A percentile compares a stretch with the other conserved stretches of the same genome.
Evolutionary conservation across 1,140 invertebrate species (phyloP).

Genomic region (Drosophila repletoides): DNA sequence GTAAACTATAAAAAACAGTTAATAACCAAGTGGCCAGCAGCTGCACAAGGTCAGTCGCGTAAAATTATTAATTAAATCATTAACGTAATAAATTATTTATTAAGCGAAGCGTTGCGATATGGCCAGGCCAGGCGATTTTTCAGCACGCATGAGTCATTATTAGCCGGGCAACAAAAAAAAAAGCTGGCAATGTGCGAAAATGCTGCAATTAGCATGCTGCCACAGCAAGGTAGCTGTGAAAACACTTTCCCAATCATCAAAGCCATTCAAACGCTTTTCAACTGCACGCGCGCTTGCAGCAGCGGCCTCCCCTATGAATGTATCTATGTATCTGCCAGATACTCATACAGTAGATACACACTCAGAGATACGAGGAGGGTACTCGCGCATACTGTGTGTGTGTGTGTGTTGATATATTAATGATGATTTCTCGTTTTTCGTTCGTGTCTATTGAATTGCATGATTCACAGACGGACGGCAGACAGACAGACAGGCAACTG

Average conservation of each 20-base stretch:
- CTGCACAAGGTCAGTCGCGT: conserved; percentile 40
- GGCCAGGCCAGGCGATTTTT: conserved; percentile 9
- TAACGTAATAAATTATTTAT: conserved; percentile 66
- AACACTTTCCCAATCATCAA: conserved; percentile 80
- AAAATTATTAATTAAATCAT: conserved; percentile 76
- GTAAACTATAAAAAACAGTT: conserved; percentile 61
- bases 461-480: no score
- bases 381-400: no score
- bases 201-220: conserved; percentile 21
- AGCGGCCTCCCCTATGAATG: neutral
- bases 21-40: conserved; percentile 37
- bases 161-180: conserved; percentile 8
- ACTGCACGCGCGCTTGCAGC: conserved; percentile 50
- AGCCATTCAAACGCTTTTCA: conserved; percentile 74
- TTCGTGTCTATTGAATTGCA: conserved; percentile 79
- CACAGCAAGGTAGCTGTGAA: conserved; percentile 49
- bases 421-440: conserved; percentile 76
- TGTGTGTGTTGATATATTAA: conserved; percentile 79
- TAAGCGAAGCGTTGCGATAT: conserved; percentile 29
- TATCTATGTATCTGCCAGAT: conserved; percentile 56
- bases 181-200: conserved; percentile 45
- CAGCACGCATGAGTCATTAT: conserved; percentile 56
- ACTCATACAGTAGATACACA: no score
- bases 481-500: conserved; percentile 45
- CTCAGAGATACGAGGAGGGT: no score